phyloP scores from a whole-genome alignment of 2,888 invertebrate genomes.

The Apodemia duryi region DNA sequence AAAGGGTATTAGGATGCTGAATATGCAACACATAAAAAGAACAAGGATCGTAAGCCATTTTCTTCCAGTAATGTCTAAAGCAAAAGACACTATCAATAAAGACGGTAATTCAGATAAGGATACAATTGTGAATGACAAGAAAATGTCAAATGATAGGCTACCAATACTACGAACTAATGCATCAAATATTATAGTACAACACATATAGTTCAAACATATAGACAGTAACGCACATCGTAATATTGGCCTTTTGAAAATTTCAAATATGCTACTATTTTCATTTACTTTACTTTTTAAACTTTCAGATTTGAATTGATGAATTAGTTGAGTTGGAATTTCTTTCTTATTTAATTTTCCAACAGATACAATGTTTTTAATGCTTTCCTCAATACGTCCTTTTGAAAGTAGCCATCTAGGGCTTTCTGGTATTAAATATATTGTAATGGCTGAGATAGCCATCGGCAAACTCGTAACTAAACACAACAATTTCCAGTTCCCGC shows the following conservation, averaged over 20 bases:
- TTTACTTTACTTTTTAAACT: conserved; percentile 28
- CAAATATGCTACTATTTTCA: conserved; percentile 38
- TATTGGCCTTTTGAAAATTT: conserved; percentile 44
- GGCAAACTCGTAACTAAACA: conserved; percentile 54
- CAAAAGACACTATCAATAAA: conserved; percentile 45
- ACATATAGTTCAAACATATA: conserved; percentile 47
- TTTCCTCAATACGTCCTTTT: conserved; percentile 51
- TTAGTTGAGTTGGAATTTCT: conserved; percentile 39
- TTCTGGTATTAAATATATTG: conserved; percentile 55
- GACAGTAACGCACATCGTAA: conserved; percentile 47
- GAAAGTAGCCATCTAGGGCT: conserved; percentile 60
- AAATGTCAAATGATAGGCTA: conserved; percentile 51
- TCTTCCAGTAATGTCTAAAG: conserved; percentile 54
- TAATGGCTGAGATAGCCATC: conserved; percentile 44
- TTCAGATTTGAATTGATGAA: conserved; percentile 46
- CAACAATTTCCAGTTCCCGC: conserved; percentile 53
- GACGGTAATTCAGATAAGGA: conserved; percentile 61
- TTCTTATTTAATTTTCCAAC: conserved; percentile 51
- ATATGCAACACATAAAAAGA: conserved; percentile 41
- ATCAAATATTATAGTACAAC: conserved; percentile 49
- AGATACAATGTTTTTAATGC: conserved; percentile 43
- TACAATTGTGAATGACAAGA: conserved; percentile 56
- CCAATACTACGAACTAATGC: conserved; percentile 52
- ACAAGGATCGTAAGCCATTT: conserved; percentile 43
- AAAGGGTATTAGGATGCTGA: conserved; percentile 48